Base-by-base conservation (phyloP, 2,113 vertebrate genomes). In the Aphelocoma coerulescens region DNA sequence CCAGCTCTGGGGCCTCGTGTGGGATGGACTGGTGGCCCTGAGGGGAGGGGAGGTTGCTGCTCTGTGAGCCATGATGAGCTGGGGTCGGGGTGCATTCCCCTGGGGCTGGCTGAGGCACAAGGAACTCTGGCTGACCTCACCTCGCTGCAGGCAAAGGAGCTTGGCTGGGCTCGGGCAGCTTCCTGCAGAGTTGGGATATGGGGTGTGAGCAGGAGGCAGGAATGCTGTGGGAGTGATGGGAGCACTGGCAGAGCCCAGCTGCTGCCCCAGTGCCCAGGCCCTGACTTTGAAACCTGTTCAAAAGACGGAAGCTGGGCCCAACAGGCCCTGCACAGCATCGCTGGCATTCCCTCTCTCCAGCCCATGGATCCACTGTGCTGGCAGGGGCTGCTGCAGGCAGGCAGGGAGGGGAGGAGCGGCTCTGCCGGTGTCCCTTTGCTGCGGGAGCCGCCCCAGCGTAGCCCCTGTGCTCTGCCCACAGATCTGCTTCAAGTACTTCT, bases 401-500 rank as follows among this genome's bases (percentile, higher is more conserved):
- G 15, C 61, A 14, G 13, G 14, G 43, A 18, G 4, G 13, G 28
- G 12, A 15, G 43, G 17, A 17, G 30, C 3, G 0, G 4, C 33
- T 63, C 30, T 14, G 4, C 58, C 0, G 1, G 6, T 7, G 17
- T 28, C 37, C 44, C 19, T 66, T n/a, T 13, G 27, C 35, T 20
- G 30, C 27, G 28, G 19, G 46, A 55, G 30, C 5, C 5, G 4
- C 37, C 39, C 17, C 1, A 0, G 7, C 0, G 0, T 7, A 13
- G 16, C 18, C 43, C 10, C 33, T 58, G 48, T 72, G 39, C 51
- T 88, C 39, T 82, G 30, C 58, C 43, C 6, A 0, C 95, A 99
- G 99, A 98, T 99, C 96, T 99, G 99, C 98, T 99, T 99, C 98
- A 99, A 99, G 97, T 99, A 99, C 98, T 99, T 99, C 98, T 99